A percentile compares a stretch with the other conserved stretches of the same genome.
These are phyloP conservation scores for Dyspetes luteomarginatus DNA, from an alignment of 2,888 invertebrate species.

Conservation along the genomic window DNA sequence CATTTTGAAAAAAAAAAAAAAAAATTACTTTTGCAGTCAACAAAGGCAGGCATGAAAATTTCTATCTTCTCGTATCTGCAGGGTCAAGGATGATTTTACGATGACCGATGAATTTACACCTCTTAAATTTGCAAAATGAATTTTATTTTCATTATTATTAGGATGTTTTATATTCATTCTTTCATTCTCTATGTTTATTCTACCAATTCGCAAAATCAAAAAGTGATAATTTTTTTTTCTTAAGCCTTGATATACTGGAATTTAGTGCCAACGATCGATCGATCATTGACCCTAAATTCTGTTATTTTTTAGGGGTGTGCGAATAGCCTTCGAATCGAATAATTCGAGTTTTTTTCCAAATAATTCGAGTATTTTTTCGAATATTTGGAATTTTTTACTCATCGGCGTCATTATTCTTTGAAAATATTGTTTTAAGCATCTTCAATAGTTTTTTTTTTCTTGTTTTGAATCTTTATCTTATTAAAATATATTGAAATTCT, in stretches of 20 bases:
- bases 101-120: not conserved
- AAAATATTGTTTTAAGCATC: no score
- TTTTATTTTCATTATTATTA: not conserved
- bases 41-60: not conserved
- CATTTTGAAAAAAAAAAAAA: no score
- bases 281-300: constrained; percentile 5
- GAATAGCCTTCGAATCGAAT: no score
- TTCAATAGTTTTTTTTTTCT: no score
- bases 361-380: no score
- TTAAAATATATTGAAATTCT: no score
- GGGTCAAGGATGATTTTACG: not conserved
- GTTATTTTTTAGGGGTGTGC: no score
- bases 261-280: not conserved
- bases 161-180: not conserved
- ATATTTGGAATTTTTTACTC: no score
- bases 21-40: not conserved
- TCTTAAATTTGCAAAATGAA: not conserved
- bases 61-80: not conserved
- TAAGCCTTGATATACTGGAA: not conserved
- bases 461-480: no score
- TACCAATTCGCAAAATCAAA: not conserved
- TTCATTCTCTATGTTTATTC: not conserved
- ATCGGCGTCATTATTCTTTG: no score
- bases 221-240: not conserved
- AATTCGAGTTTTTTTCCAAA: no score